Evolutionary conservation across 2,113 vertebrate genomes (phyloP).

Genomic region (Hydrolagus affinis): DNA sequence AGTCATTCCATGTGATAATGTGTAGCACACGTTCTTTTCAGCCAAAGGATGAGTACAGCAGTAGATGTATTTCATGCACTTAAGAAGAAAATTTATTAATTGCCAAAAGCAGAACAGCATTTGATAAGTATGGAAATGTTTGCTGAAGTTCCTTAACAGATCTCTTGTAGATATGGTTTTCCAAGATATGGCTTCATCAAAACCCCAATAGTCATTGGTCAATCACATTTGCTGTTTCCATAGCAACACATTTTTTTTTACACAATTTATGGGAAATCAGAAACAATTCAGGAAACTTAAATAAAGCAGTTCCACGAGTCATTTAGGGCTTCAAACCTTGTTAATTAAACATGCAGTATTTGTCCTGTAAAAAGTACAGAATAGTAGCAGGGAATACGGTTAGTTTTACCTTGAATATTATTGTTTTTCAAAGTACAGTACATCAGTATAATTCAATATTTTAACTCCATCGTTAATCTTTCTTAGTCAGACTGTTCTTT

Average conservation of each 20-base stretch:
- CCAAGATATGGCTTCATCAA: slow-evolving; percentile 61
- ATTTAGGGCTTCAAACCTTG: background rate
- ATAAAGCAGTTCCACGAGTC: slow-evolving; percentile 41
- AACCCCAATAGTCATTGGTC: slow-evolving; percentile 77
- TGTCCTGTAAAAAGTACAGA: background rate
- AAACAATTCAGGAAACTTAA: slow-evolving; percentile 60
- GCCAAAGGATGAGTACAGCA: too few relatives aligned
- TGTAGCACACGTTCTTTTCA: too few relatives aligned
- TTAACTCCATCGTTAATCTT: background rate
- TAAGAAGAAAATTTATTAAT: too few relatives aligned
- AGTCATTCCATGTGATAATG: too few relatives aligned
- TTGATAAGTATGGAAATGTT: background rate
- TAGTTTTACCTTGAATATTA: background rate
- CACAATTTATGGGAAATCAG: slow-evolving; percentile 67
- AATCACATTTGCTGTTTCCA: slow-evolving; percentile 79
- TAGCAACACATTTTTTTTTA: too few relatives aligned
- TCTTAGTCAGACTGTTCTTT: too few relatives aligned
- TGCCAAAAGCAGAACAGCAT: too few relatives aligned
- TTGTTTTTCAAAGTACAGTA: too few relatives aligned
- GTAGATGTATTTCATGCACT: too few relatives aligned
- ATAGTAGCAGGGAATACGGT: background rate
- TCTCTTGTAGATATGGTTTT: slow-evolving; percentile 60
- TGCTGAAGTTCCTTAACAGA: slow-evolving; percentile 55
- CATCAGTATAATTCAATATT: slow-evolving; percentile 21
- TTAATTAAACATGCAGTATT: background rate